Conservation (phyloP, 1,140 invertebrate species). For the Bombus waltoni region DNA sequence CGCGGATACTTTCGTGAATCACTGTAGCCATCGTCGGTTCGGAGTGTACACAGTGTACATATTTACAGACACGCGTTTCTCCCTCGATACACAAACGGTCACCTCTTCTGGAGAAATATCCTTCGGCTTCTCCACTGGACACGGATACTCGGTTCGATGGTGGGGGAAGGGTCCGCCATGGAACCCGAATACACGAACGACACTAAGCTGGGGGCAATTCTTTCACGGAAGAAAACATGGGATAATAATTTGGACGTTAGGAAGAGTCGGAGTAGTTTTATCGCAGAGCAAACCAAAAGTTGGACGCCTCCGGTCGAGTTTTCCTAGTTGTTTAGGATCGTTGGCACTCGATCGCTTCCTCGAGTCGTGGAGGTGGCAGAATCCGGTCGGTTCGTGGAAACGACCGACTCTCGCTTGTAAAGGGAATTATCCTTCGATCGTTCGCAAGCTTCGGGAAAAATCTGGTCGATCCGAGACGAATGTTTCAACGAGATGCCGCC, state of each 20-base stretch:
- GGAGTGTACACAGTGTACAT: not conserved
- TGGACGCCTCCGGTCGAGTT: not conserved
- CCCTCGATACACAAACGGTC: not conserved
- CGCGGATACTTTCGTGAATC: not conserved
- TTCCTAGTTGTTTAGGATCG: not conserved
- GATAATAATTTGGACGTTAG: not conserved
- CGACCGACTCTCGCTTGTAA: not conserved
- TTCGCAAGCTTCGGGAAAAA: not conserved
- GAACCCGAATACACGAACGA: not conserved
- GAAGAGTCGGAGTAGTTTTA: not conserved
- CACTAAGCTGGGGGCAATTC: not conserved
- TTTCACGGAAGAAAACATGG: not conserved
- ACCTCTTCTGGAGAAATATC: not conserved
- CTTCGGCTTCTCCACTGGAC: too few relatives aligned
- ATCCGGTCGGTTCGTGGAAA: not conserved
- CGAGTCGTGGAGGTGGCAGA: not conserved
- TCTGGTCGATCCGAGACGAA: not conserved
- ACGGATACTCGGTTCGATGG: too few relatives aligned
- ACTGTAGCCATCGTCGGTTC: not conserved
- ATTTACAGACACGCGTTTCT: not conserved
- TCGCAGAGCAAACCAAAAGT: not conserved
- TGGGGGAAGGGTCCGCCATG: not conserved
- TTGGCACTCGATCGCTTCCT: conserved; percentile 8
- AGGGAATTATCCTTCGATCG: not conserved
- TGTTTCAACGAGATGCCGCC: not conserved